A percentile compares a stretch with the other conserved stretches of the same genome.
These are phyloP conservation scores for Chiloscyllium plagiosum DNA, from an alignment of 2,113 vertebrate genomes.

Conservation along the genomic window DNA sequence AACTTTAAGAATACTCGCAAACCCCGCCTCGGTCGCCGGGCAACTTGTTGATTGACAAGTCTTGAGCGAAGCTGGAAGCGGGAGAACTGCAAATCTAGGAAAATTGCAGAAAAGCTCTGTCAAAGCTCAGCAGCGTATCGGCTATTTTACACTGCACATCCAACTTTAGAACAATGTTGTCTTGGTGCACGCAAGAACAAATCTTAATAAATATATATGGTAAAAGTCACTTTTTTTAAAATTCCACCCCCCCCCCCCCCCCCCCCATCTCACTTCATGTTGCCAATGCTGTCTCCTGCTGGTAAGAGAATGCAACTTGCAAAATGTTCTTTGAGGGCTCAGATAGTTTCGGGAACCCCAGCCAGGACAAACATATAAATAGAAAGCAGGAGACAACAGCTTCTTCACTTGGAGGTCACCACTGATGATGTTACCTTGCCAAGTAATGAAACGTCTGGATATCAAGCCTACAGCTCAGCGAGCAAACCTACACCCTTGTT, in stretches of 20 bases:
- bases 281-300: not conserved
- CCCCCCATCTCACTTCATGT: not conserved
- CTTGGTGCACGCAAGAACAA: not conserved
- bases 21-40: not conserved
- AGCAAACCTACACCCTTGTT: no score
- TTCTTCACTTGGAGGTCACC: no score
- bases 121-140: accelerated
- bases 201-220: not conserved
- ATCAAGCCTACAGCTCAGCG: no score
- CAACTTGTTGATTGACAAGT: constrained; percentile 8
- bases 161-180: not conserved
- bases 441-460: no score
- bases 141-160: no score
- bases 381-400: no score
- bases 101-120: not conserved
- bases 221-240: not conserved
- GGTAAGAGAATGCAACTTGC: not conserved
- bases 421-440: no score
- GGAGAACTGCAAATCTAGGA: not conserved
- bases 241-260: not conserved
- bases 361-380: no score
- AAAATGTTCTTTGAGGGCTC: not conserved
- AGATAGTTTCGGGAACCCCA: not conserved
- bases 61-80: not conserved
- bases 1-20: not conserved